Conservation (phyloP, 2,888 invertebrate genomes). For the Rambutsinella grinnellia region DNA sequence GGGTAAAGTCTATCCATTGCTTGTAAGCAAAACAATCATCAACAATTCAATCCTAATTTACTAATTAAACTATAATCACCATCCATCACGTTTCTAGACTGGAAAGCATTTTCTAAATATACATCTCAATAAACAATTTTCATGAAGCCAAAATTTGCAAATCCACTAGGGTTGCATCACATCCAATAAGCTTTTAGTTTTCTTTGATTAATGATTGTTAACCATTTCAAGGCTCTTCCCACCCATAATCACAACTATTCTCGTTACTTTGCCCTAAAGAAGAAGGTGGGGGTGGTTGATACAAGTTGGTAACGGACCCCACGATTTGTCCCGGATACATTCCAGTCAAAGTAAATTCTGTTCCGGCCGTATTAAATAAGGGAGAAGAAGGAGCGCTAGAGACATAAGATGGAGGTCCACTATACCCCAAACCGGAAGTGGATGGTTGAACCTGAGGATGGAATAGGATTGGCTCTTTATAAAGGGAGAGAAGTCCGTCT, state of each 20-base stretch:
- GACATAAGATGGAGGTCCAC: constrained; percentile 86
- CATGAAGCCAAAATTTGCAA: too few relatives aligned
- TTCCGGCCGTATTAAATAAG: constrained; percentile 74
- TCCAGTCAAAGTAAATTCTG: constrained; percentile 42
- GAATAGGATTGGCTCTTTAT: constrained; percentile 16
- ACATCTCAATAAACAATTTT: too few relatives aligned
- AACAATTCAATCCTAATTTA: too few relatives aligned
- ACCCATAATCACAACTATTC: neutral
- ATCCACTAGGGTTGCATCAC: too few relatives aligned
- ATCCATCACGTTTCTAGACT: too few relatives aligned
- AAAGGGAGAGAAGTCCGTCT: constrained; percentile 22
- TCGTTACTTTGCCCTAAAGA: neutral
- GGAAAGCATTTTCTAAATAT: too few relatives aligned
- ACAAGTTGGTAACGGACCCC: constrained; percentile 34
- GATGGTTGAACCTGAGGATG: constrained; percentile 3
- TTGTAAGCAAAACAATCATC: too few relatives aligned
- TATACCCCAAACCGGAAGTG: constrained; percentile 77
- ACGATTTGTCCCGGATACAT: constrained; percentile 29
- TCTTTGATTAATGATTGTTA: too few relatives aligned
- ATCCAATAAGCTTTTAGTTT: too few relatives aligned
- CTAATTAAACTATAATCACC: too few relatives aligned
- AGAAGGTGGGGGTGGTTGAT: constrained; percentile 5
- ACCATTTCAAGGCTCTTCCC: too few relatives aligned
- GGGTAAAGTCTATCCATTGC: too few relatives aligned
- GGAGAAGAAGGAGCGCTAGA: constrained; percentile 88